Percentiles rank a stretch among this genome's conserved stretches.
These are phyloP conservation scores for Hypocryptadius cinnamomeus DNA, from an alignment of 2,113 vertebrate genomes.

Conservation along the genomic window DNA sequence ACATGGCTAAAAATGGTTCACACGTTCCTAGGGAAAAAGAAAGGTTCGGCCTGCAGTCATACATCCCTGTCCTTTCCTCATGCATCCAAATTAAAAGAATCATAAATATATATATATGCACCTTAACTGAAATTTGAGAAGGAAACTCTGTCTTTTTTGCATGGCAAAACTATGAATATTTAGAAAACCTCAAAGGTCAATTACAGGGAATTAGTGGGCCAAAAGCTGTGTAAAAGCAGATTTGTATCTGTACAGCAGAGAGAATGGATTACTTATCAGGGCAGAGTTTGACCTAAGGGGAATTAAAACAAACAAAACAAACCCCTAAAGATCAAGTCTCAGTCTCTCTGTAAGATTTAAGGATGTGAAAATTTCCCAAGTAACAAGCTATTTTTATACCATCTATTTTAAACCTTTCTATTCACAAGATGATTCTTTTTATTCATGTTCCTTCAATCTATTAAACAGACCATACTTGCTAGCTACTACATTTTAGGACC, in stretches of 20 bases:
- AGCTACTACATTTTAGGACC: constrained; percentile 2
- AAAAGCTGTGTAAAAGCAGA: background rate
- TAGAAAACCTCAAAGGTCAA: background rate
- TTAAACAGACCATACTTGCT: background rate
- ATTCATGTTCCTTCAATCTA: constrained; percentile 15
- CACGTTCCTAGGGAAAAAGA: background rate
- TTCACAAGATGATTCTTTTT: constrained; percentile 29
- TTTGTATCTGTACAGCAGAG: background rate
- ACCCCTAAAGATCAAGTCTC: background rate
- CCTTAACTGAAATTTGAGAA: background rate
- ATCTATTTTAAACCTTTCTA: constrained; percentile 52
- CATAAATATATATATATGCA: background rate
- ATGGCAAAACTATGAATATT: background rate
- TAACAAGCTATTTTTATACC: constrained; percentile 54
- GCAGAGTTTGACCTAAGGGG: background rate
- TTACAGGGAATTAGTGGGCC: background rate
- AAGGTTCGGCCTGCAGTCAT: background rate
- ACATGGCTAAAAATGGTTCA: background rate
- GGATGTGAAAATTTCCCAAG: constrained; percentile 47
- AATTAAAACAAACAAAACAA: background rate
- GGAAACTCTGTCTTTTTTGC: background rate
- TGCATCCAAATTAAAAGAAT: background rate
- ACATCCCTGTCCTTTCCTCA: background rate
- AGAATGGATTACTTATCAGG: background rate
- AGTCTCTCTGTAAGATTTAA: background rate